Evolutionary conservation across 1,140 invertebrate genomes (phyloP), one percentile per base, ranked within the genome.

Genomic region (Leptinotarsa texana): DNA sequence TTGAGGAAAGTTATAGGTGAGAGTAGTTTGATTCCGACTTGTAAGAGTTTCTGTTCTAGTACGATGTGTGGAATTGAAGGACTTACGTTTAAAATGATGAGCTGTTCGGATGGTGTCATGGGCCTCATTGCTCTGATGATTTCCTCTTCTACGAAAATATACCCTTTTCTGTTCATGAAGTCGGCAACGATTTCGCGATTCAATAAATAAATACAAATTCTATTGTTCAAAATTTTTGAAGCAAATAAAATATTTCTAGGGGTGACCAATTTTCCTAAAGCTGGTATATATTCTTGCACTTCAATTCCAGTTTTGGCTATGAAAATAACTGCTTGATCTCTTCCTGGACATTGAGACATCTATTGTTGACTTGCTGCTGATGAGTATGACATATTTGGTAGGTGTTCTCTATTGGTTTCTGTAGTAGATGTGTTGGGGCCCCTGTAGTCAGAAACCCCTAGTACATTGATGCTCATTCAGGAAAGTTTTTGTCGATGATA

Each of bases 241-340:
- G 21, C 17, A n/a, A 24, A 72, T 72, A 62, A n/a, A 22, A 72
- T 72, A 62, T 72, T 61, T 63, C 18, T 72, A n/a, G 69, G 69
- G 13, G 15, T 13, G 11, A 63, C 15, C 11, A 15, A 4, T 27
- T 17, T 21, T 15, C 69, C 51, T n/a, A 72, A n/a, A 17, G 69
- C 69, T 18, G 63, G 24, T 11, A 72, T 48, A 24, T 72, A 72
- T n/a, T 63, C 69, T 61, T 51, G 21, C 13, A 72, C 13, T 62
- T 24, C 4, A 15, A 62, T 17, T 21, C 47, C 22, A 13, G 66
- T 48, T 8, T 11, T 24, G 66, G 57, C 48, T 13, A 13, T 22
- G n/a, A 72, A 61, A 42, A 72, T 62, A 17, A 72, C 63, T 66
- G 69, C 69, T 33, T 72, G 69, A 62, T 72, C 27, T 69, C 33